Percentiles rank a stretch among this genome's conserved stretches.
Conservation (phyloP, 1,140 invertebrate species). For the Teleopsis dalmanni region DNA sequence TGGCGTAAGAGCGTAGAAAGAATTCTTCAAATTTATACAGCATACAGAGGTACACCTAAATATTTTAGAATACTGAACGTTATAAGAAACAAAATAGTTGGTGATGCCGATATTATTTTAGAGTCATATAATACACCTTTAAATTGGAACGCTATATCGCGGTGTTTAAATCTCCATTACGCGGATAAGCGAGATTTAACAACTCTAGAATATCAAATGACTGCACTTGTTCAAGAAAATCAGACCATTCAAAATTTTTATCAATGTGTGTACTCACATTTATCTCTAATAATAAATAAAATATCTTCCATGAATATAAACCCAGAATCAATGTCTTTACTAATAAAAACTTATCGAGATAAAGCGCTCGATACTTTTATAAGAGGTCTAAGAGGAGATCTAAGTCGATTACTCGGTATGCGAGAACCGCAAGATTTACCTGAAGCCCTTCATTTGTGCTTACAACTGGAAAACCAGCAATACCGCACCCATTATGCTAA, state of each 20-base stretch:
- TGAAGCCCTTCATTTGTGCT: constrained; percentile 6
- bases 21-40: too few species aligned
- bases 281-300: constrained; percentile 10
- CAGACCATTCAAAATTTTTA: constrained; percentile 12
- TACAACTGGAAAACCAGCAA: constrained; percentile 10
- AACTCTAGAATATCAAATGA: constrained; percentile 12
- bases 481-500: too few species aligned
- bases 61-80: neutral
- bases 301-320: neutral
- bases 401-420: constrained; percentile 4
- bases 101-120: constrained; percentile 3
- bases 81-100: neutral
- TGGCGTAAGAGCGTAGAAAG: constrained; percentile 7
- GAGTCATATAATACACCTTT: constrained; percentile 13
- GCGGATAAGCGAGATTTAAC: constrained; percentile 11
- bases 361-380: constrained; percentile 13
- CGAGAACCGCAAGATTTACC: constrained; percentile 6
- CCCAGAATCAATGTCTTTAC: neutral
- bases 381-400: constrained; percentile 11
- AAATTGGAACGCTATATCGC: constrained; percentile 5
- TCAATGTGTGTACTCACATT: constrained; percentile 9
- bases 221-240: constrained; percentile 11
- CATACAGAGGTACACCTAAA: neutral
- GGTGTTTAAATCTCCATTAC: constrained; percentile 11
- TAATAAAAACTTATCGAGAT: constrained; percentile 8